These are phyloP conservation scores for Sinocyclocheilus anshuiensis DNA, from an alignment of 2,113 vertebrate species.

Conservation along the genomic window DNA sequence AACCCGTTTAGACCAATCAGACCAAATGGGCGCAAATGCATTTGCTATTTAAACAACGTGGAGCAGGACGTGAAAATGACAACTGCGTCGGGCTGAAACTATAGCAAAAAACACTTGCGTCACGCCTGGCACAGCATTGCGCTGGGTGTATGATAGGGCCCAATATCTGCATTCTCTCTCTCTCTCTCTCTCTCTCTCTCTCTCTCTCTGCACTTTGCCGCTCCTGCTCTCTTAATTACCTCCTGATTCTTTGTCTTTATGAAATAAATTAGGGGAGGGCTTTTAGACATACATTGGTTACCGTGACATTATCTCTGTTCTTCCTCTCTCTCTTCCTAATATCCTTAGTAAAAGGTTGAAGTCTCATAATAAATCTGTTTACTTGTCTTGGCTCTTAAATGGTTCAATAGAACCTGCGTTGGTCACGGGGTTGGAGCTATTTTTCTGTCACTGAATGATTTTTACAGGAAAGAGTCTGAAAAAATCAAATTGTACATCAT, in stretches of 20 bases:
- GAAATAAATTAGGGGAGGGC: background rate
- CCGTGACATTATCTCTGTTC: background rate
- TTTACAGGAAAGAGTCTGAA: slow-evolving; percentile 18
- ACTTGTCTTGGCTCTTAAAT: slow-evolving; percentile 25
- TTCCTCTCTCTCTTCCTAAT: background rate
- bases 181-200: background rate
- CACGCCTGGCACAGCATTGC: too few relatives aligned
- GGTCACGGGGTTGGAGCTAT: background rate
- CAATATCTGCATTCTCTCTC: too few relatives aligned
- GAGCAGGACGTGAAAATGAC: too few relatives aligned
- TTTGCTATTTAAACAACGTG: too few relatives aligned
- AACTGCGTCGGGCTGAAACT: too few relatives aligned
- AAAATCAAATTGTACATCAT: slow-evolving; percentile 33
- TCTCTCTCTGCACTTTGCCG: background rate
- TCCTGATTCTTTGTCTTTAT: slow-evolving; percentile 22
- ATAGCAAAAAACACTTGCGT: too few relatives aligned
- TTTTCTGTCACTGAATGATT: slow-evolving; percentile 15
- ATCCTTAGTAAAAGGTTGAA: slow-evolving; percentile 18
- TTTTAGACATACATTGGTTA: background rate
- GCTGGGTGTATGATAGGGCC: too few relatives aligned
- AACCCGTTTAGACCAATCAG: too few relatives aligned
- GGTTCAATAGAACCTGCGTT: slow-evolving; percentile 27
- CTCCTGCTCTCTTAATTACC: background rate
- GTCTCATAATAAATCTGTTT: slow-evolving; percentile 39
- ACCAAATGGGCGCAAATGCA: too few relatives aligned